A percentile compares a stretch with the other conserved stretches of the same genome.
These are phyloP conservation scores for Tenthredo livida DNA, from an alignment of 2,888 invertebrate genomes.

Conservation along the genomic window DNA sequence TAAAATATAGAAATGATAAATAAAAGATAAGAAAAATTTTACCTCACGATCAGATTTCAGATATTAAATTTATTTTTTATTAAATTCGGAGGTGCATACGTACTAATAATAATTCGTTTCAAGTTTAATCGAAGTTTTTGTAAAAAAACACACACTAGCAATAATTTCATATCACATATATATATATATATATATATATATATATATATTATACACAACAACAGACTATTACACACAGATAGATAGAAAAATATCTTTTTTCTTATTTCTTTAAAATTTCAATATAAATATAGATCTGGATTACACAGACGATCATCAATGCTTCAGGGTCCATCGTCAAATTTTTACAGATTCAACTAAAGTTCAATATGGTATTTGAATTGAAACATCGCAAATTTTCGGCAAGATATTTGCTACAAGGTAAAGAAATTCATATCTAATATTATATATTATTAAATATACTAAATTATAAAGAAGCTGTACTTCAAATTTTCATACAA, in stretches of 20 bases:
- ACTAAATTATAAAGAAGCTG: no score
- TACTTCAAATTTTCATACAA: not conserved
- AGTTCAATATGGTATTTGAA: constrained; percentile 51
- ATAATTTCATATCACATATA: not conserved
- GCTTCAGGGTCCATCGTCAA: not conserved
- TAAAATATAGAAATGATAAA: not conserved
- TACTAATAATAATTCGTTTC: not conserved
- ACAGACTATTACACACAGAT: not conserved
- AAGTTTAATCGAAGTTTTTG: not conserved
- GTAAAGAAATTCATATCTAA: not conserved
- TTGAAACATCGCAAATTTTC: constrained; percentile 27
- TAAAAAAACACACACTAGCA: no score
- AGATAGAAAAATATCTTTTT: not conserved
- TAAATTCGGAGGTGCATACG: not conserved
- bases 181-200: no score
- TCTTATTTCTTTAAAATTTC: not conserved
- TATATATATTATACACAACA: not conserved
- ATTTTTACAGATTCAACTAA: not conserved
- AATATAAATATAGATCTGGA: constrained; percentile 22
- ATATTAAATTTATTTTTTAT: not conserved
- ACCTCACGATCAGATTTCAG: not conserved
- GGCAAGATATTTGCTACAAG: constrained; percentile 46
- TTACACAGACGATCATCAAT: constrained; percentile 13
- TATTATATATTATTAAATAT: no score
- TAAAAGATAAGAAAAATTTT: not conserved